Evolutionary conservation across 1,140 invertebrate species (phyloP), one percentile per base, ranked within the genome.

Genomic region (Zaprionus ornatus): DNA sequence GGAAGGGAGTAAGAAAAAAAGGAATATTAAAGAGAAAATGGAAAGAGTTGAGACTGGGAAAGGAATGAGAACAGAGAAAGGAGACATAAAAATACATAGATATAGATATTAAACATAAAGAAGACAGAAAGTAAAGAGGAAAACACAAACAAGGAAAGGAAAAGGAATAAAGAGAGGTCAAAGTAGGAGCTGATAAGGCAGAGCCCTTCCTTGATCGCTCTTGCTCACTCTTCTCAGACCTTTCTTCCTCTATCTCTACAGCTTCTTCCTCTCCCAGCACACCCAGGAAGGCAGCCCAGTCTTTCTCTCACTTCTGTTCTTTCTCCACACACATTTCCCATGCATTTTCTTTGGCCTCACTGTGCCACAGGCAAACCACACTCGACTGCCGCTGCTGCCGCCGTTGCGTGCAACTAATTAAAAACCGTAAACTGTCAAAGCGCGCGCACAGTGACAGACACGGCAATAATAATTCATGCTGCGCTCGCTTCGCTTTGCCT

Each of bases 381-480:
- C 67, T 75, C 64, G 73, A 64, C 29, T 17, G 45, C 17, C 10
- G n/a, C 40, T 17, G 40, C 15, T 5, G 42, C n/a, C 15, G 42
- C 7, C 6, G 45, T 50, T 79, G 77, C 77, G 77, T 79, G 57
- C 78, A 69, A 54, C 69, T 78, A 80, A 80, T 80, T 80, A 80
- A 80, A 80, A 78, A 59, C 65, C 69, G 70, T 80, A 70, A 80
- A 70, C 78, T 80, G 78, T 78, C 78, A 78, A 72, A 74, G 45
- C 35, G 63, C 27, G 29, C 48, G 19, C 37, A 25, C 37, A 37
- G 29, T 4, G 45, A 50, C 23, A 35, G 19, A 29, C 42, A 62
- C 23, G 17, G 42, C 21, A 75, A 72, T 61, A 70, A 79, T 79
- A 79, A 75, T 64, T 79, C 68, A 79, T 75, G 55, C 40, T 65